Evolutionary conservation across 2,888 invertebrate species (phyloP).

Genomic region (Orthosia gracilis): DNA sequence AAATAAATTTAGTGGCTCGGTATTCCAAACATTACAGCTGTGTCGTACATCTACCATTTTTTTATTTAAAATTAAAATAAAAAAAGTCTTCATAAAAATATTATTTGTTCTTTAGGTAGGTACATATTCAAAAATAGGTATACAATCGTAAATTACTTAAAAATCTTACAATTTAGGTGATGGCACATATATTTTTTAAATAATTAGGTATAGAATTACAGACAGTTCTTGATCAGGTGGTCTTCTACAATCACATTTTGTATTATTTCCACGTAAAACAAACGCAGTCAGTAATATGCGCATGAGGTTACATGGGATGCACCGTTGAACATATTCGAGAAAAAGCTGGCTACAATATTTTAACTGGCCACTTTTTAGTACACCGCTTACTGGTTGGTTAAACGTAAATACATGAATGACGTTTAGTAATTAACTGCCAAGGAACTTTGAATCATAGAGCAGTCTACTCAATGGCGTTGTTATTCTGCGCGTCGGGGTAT

Average conservation of each 20-base stretch:
- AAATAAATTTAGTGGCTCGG: no score
- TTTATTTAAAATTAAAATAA: no score
- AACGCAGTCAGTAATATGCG: background rate
- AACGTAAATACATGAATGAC: constrained; percentile 22
- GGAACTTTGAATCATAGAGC: constrained; percentile 52
- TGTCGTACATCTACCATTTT: no score
- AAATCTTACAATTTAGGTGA: constrained; percentile 50
- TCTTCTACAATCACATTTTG: constrained; percentile 32
- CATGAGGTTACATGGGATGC: background rate
- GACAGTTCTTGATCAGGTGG: constrained; percentile 31
- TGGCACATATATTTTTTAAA: constrained; percentile 61
- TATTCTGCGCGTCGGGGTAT: constrained; percentile 69
- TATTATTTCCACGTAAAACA: constrained; percentile 6
- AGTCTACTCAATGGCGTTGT: constrained; percentile 62
- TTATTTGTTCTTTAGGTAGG: constrained; percentile 35
- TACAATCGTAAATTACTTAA: constrained; percentile 45
- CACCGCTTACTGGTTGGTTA: background rate
- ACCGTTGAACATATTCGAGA: constrained; percentile 29
- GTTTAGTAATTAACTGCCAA: constrained; percentile 44
- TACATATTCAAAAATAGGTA: constrained; percentile 51
- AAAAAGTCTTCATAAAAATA: constrained; percentile 40
- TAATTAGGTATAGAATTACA: no score
- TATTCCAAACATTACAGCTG: no score
- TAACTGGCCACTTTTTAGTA: background rate
- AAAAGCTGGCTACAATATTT: constrained; percentile 13